Base-by-base conservation (phyloP, 2,888 invertebrate species). In the Panzeria rudis region DNA sequence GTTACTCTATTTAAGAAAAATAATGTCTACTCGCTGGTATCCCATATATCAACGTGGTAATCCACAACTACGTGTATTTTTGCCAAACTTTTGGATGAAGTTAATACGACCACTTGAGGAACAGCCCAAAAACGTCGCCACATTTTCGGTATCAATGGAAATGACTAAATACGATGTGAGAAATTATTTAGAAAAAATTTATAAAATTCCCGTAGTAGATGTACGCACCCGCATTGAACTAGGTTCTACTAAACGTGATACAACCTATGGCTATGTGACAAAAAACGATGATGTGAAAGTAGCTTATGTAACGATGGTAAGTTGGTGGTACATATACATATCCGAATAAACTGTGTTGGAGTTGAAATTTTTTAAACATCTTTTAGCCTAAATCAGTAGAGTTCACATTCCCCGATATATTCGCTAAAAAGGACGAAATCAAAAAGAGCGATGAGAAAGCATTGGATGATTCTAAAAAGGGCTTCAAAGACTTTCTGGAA, bases 61-160 rank as follows among this genome's bases (percentile, higher is more conserved):
- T 92, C 99, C 99, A n/a, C 99, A 99, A 91, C 93, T 97, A 41
- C 94, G 99, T 81, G 94, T 99, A 11, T 98, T 98, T 92, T 93
- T 99, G 41, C 99, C 99, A 0, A 98, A 99, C 92, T 99, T 99
- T 93, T 99, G 98, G 98, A 95, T 99, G 95, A 99, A 98, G 93
- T 90, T 99, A 20, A 94, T 99, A 0, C 94, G 95, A 75, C 95
- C 97, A 1, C 89, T 91, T 4, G 92, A 93, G 23, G 94, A 94
- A 41, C 95, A 95, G 87, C 97, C 97, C 3, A 94, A 95, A 62
- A 97, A 99, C 93, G 93, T 96, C 52, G 97, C 98, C 0, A 95
- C 96, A 72, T 99, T 99, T 92, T 94, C 96, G 68, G 97, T 98
- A 88, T 98, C 98, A 9, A 96, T 97, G 93, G 95, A 97, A 94